A percentile compares a stretch with the other conserved stretches of the same genome.
Evolutionary conservation across 23 tunicate genomes (phyloP).

Genomic region (Oikopleura dioica): DNA sequence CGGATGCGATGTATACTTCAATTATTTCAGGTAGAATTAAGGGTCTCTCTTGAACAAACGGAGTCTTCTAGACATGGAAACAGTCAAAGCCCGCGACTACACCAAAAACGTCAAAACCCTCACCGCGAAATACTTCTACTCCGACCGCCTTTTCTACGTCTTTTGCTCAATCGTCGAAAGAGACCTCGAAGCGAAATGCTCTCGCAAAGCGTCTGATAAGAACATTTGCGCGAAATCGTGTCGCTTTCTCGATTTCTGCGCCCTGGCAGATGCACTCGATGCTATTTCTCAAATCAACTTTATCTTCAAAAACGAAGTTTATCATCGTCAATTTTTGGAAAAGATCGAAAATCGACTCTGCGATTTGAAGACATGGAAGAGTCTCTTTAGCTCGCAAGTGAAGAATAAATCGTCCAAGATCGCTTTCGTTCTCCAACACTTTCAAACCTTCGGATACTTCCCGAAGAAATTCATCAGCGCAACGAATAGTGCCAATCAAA

Average conservation of each 20-base stretch:
- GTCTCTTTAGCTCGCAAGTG: neutral
- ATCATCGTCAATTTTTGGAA: neutral
- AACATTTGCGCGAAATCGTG: constrained; percentile 6
- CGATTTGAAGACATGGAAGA: neutral
- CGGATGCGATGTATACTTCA: constrained; percentile 9
- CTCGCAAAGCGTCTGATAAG: neutral
- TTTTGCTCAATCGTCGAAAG: neutral
- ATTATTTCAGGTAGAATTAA: no score
- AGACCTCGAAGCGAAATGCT: neutral
- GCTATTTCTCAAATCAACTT: constrained; percentile 9
- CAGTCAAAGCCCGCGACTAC: neutral
- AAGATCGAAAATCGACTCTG: neutral
- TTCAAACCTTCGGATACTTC: constrained; percentile 9
- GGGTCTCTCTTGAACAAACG: neutral
- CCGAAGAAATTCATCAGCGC: neutral
- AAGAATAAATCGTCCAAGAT: neutral
- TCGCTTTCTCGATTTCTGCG: neutral
- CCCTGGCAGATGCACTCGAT: constrained; percentile 10
- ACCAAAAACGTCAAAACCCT: constrained; percentile 11
- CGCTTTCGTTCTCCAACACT: constrained; percentile 1
- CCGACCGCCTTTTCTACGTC: neutral
- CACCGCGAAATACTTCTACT: neutral
- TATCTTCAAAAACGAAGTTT: neutral
- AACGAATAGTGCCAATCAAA: no score
- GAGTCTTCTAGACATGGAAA: neutral